Base-by-base conservation (phyloP, 2,113 vertebrate genomes). In the Acanthochromis polyacanthus region DNA sequence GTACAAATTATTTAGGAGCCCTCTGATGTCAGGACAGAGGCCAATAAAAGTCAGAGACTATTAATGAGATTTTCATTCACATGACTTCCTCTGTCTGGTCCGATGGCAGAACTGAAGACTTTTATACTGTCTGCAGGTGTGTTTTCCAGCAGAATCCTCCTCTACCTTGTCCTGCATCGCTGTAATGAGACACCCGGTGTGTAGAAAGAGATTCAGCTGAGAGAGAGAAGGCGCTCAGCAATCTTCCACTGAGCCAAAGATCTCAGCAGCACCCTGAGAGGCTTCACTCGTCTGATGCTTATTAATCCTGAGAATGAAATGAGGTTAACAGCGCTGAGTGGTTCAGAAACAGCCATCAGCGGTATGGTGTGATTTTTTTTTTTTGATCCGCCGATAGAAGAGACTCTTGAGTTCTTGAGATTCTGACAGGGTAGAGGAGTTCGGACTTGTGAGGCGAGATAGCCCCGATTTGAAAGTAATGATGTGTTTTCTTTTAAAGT, bases 241-340 rank as follows among this genome's bases (percentile, higher is more conserved):
- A 73, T 79, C 73, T 76, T 76, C 46, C 56, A 65, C 48, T 62
- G 68, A 87, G 80, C 68, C 62, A 50, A 73, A 87, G 75, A 84
- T 84, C 78, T 77, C 68, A 16, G 64, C 66, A 22, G 76, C 74
- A 65, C 61, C 78, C 51, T 48, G 70, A 60, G 78, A 81, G 81
- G 43, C 58, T 50, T 81, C 69, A 23, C 48, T 63, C 72, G 20
- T 70, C 59, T 65, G 70, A 60, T 51, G 78, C 68, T 78, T 75
- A 75, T 88, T 89, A 85, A 80, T 83, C 57, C 71, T 0, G 17
- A 66, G 75, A 82, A 78, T 69, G 72, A 82, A 85, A 84, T 72
- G 40, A 86, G 81, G 78, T 80, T 80, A 81, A 82, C 75, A 38
- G 80, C 56, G 3, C 61, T 14, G 72, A 80, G 73, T 62, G 78